These are phyloP conservation scores for Dolomedes plantarius DNA, from an alignment of 2,888 invertebrate species.

Conservation along the genomic window DNA sequence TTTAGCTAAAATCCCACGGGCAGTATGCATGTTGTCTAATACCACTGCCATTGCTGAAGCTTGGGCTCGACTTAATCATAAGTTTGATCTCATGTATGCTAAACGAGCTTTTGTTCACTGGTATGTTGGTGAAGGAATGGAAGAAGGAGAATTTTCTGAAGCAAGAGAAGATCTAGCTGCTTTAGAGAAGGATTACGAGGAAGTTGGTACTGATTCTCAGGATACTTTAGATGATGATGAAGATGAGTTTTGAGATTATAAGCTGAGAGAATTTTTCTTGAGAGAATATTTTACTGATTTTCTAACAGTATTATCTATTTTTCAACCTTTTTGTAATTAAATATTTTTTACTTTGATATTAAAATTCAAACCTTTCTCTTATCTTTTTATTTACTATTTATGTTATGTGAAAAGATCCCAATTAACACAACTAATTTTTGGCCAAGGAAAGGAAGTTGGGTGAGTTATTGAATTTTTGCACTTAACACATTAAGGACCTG, in stretches of 20 bases:
- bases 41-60: conserved; percentile 97
- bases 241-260: conserved; percentile 57
- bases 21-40: conserved; percentile 90
- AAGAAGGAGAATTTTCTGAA: conserved; percentile 78
- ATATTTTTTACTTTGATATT: background rate
- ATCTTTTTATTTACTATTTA: too few species aligned
- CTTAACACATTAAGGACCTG: too few species aligned
- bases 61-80: conserved; percentile 96
- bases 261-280: background rate
- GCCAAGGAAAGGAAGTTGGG: too few species aligned
- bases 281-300: background rate
- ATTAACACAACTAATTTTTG: too few species aligned
- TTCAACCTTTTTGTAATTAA: background rate
- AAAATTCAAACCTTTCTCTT: background rate
- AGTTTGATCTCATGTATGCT: conserved; percentile 97
- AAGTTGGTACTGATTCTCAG: conserved; percentile 75
- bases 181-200: conserved; percentile 78
- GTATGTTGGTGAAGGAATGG: conserved; percentile 81
- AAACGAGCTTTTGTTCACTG: conserved; percentile 98
- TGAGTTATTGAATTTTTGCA: too few species aligned
- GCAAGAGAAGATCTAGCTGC: conserved; percentile 78
- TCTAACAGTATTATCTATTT: background rate
- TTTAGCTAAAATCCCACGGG: conserved; percentile 85
- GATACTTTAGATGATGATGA: conserved; percentile 74
- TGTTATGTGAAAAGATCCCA: too few species aligned